Evolutionary conservation across 2,113 vertebrate genomes (phyloP).

Genomic region (Callaeas wilsoni): DNA sequence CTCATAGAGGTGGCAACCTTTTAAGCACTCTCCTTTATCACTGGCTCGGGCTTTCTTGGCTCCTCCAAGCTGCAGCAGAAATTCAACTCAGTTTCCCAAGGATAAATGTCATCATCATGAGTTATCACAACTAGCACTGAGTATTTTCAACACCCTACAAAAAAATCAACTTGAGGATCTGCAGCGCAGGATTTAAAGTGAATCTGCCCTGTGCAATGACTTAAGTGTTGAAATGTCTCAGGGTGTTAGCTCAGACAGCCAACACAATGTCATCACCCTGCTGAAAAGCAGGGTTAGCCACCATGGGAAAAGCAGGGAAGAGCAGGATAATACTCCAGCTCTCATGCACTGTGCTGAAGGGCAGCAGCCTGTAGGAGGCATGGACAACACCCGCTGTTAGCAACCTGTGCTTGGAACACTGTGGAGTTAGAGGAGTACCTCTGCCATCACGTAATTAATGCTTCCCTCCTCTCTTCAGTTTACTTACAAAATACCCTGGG

Average conservation of each 20-base stretch:
- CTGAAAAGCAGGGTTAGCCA: background rate
- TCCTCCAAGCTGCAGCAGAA: background rate
- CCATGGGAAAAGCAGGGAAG: rapidly evolving
- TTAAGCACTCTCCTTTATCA: background rate
- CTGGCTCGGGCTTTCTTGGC: background rate
- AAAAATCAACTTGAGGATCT: background rate
- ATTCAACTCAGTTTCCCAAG: background rate
- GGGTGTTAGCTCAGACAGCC: background rate
- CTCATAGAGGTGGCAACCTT: background rate
- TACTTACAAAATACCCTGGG: background rate
- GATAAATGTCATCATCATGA: background rate
- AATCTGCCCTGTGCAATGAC: background rate
- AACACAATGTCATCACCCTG: background rate
- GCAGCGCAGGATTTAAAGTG: background rate
- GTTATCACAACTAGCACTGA: rapidly evolving
- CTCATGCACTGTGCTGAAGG: rapidly evolving
- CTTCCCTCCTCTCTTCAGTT: background rate
- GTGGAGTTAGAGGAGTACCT: background rate
- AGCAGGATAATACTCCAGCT: background rate
- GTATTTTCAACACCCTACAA: background rate
- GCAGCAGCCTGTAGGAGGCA: background rate
- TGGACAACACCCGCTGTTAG: background rate
- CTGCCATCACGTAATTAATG: background rate
- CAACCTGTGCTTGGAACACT: background rate
- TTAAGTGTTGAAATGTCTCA: background rate